Conservation (phyloP, 92 coral and sea anemone genomes). For the Phymanthus crucifer region DNA sequence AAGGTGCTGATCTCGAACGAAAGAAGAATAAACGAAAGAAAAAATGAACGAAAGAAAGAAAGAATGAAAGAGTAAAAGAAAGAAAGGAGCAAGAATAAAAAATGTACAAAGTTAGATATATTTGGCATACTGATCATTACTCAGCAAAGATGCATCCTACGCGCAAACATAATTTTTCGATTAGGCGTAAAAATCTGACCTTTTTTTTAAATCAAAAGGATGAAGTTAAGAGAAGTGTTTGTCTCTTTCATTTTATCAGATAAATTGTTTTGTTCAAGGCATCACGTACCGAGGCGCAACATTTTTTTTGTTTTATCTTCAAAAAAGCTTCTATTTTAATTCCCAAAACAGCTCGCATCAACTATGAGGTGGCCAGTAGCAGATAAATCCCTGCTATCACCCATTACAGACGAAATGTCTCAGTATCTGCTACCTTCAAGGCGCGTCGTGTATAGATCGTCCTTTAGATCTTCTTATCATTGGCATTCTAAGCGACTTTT, state of each 20-base stretch:
- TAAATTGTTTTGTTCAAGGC: not conserved
- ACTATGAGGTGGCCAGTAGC: not conserved
- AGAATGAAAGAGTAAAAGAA: no score
- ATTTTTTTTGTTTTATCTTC: not conserved
- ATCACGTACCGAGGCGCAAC: not conserved
- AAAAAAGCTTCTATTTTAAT: not conserved
- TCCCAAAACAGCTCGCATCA: not conserved
- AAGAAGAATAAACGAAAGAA: no score
- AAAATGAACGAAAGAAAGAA: no score
- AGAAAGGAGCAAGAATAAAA: no score
- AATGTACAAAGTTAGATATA: no score
- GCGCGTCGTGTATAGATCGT: not conserved
- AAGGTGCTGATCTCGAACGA: no score
- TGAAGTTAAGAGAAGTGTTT: not conserved
- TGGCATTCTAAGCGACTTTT: not conserved
- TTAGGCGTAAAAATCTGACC: no score
- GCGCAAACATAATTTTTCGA: no score
- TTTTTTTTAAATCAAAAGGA: not conserved
- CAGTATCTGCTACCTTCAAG: not conserved
- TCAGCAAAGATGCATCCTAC: no score
- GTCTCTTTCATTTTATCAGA: not conserved
- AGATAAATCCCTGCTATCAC: not conserved
- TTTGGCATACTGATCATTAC: no score
- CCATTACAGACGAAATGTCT: not conserved
- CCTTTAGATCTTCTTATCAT: not conserved